phyloP scores from a whole-genome alignment of 2,888 invertebrate genomes.

The Scaptomyza polygonia region DNA sequence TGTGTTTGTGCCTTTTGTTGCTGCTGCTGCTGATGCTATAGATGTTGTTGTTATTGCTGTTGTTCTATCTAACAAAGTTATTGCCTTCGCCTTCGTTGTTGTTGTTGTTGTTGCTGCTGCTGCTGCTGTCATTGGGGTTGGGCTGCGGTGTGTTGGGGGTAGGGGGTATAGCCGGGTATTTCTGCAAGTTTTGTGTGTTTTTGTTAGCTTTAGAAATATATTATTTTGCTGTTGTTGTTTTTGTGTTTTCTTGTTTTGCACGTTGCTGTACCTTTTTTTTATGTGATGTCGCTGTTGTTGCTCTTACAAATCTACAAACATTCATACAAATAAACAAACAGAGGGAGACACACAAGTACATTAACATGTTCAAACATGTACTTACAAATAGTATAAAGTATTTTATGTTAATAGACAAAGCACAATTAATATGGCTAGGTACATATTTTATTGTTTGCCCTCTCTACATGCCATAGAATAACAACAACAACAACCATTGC shows the following conservation, averaged over 20 bases:
- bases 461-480: constrained; percentile 29
- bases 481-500: constrained; percentile 50
- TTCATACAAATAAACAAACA: constrained; percentile 17
- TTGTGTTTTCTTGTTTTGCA: constrained; percentile 65
- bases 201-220: constrained; percentile 79
- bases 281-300: constrained; percentile 49
- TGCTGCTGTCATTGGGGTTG: constrained; percentile 62
- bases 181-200: constrained; percentile 79
- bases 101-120: constrained; percentile 48
- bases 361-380: constrained; percentile 11
- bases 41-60: constrained; percentile 45
- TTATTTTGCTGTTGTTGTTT: constrained; percentile 40
- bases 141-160: constrained; percentile 1
- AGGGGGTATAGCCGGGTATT: constrained; percentile 57
- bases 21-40: constrained; percentile 33
- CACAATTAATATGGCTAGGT: constrained; percentile 72
- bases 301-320: constrained; percentile 57
- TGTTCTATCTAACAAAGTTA: constrained; percentile 79
- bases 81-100: constrained; percentile 57
- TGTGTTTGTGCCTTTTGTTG: constrained; percentile 61
- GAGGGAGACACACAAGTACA: constrained; percentile 20
- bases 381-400: constrained; percentile 14
- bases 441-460: constrained; percentile 57
- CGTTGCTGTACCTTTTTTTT: constrained; percentile 70
- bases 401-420: constrained; percentile 78